These are phyloP conservation scores for Oryzias celebensis DNA, from an alignment of 2,113 vertebrate genomes.

Conservation along the genomic window DNA sequence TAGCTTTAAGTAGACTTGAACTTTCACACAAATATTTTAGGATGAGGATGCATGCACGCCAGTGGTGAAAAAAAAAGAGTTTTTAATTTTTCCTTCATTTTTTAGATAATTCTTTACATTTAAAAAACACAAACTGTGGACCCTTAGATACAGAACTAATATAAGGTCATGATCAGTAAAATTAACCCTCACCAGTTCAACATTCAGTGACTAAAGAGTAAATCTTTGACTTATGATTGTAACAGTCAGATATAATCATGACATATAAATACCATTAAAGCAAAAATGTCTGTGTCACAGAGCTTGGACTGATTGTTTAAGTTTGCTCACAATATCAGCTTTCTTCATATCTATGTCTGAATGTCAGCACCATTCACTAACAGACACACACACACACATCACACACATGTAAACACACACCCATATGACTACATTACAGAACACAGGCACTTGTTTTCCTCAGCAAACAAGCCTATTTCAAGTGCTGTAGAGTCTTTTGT, in stretches of 20 bases:
- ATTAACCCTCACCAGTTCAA: slow-evolving; percentile 31
- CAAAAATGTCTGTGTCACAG: slow-evolving; percentile 41
- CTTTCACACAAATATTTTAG: slow-evolving; percentile 53
- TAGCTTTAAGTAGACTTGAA: too few species aligned
- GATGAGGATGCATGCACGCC: slow-evolving; percentile 71
- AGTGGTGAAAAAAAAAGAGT: slow-evolving; percentile 43
- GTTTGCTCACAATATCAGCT: slow-evolving; percentile 39
- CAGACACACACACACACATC: slow-evolving; percentile 36
- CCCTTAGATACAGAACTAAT: slow-evolving; percentile 29
- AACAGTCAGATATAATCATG: slow-evolving; percentile 55
- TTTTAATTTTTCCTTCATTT: slow-evolving; percentile 19
- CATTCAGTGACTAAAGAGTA: slow-evolving; percentile 55
- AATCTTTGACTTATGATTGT: slow-evolving; percentile 47
- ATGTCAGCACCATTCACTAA: slow-evolving; percentile 43
- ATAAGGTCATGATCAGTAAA: slow-evolving; percentile 25
- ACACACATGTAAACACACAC: slow-evolving; percentile 32
- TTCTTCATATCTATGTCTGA: slow-evolving; percentile 39
- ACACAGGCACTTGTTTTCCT: slow-evolving; percentile 70
- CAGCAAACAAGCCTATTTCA: slow-evolving; percentile 68
- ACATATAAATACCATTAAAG: slow-evolving; percentile 53
- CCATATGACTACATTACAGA: slow-evolving; percentile 49
- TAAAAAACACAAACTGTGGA: slow-evolving; percentile 23
- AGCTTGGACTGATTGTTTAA: slow-evolving; percentile 28
- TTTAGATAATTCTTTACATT: slow-evolving; percentile 21
- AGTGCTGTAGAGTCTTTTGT: slow-evolving; percentile 63